These are phyloP conservation scores for Pocillopora grandis DNA, from an alignment of 92 coral and sea anemone species.

Conservation along the genomic window DNA sequence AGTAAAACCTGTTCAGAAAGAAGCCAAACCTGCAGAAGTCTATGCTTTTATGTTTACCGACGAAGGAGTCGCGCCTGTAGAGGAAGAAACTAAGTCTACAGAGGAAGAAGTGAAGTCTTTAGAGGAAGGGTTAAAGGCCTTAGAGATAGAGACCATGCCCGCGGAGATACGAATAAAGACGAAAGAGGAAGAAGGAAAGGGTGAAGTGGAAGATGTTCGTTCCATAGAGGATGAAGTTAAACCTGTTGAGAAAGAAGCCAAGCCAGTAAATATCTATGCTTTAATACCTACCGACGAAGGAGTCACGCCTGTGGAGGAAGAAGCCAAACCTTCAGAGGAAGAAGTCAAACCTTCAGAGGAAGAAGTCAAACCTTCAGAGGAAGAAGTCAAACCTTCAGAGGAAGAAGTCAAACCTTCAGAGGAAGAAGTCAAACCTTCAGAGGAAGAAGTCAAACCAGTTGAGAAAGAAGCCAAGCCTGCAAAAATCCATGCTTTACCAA, in stretches of 20 bases:
- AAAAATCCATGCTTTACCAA: background rate
- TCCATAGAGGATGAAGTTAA: background rate
- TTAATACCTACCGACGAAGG: background rate
- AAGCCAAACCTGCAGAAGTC: background rate
- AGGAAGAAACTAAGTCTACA: background rate
- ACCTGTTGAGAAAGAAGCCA: constrained; percentile 17
- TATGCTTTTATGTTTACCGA: background rate
- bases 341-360: background rate
- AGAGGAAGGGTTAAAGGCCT: background rate
- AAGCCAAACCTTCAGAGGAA: background rate
- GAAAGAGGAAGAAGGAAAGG: background rate
- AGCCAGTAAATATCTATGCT: background rate
- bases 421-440: background rate
- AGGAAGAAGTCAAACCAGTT: background rate
- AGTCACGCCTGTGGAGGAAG: constrained; percentile 8
- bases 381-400: background rate
- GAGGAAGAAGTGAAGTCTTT: constrained; percentile 7
- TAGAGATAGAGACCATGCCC: background rate
- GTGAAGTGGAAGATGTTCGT: background rate
- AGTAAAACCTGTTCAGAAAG: background rate
- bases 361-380: background rate
- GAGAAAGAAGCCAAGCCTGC: constrained; percentile 10
- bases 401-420: background rate
- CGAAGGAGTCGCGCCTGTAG: too few species aligned
- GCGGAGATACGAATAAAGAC: background rate